These are phyloP conservation scores for Anser cygnoides DNA, from an alignment of 2,113 vertebrate genomes.

Conservation along the genomic window DNA sequence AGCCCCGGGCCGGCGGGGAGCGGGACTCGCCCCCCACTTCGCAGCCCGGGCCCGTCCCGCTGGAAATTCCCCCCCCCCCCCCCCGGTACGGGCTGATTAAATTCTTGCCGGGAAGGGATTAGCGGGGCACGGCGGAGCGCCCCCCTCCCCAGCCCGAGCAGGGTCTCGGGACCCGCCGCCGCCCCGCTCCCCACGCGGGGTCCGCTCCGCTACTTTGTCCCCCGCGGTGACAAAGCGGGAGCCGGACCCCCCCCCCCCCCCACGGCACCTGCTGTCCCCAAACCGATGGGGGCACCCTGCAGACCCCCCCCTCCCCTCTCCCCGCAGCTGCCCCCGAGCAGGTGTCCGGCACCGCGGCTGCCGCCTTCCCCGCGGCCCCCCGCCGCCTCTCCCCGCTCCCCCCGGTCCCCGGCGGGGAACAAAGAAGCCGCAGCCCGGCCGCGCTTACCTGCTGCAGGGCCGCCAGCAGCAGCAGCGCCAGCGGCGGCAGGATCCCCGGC, in stretches of 20 bases:
- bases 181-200: neutral
- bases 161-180: neutral
- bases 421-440: slow-evolving; percentile 72
- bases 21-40: neutral
- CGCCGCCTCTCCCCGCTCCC: too few species aligned
- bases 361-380: neutral
- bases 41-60: neutral
- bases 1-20: too few species aligned
- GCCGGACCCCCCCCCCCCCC: neutral
- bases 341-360: neutral
- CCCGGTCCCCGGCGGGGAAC: slow-evolving; percentile 68
- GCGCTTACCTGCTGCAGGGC: slow-evolving; percentile 78
- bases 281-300: too few species aligned
- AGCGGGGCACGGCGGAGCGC: neutral
- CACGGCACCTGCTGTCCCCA: slow-evolving; percentile 8
- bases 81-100: slow-evolving; percentile 48
- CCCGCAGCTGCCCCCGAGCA: neutral
- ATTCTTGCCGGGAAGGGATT: slow-evolving; percentile 56
- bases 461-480: slow-evolving; percentile 74
- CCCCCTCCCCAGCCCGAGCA: neutral
- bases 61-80: slow-evolving; percentile 47
- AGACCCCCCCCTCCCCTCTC: too few species aligned
- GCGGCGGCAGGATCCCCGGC: slow-evolving; percentile 78
- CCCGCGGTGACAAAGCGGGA: too few species aligned
- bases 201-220: neutral